Conservation (phyloP, 2,113 vertebrate genomes). For the Silurus asotus region DNA sequence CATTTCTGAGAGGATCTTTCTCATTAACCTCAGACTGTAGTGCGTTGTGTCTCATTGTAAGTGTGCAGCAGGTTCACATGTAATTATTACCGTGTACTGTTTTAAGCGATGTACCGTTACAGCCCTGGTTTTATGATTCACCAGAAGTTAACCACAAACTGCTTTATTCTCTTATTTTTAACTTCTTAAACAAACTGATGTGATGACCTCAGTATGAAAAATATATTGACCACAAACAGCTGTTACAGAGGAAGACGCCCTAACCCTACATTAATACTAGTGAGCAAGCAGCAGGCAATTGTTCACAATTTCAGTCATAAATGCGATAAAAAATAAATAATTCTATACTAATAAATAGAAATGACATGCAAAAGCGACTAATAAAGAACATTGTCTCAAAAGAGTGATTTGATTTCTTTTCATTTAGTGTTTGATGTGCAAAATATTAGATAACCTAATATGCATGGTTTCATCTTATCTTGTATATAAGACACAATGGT, state of each 20-base stretch:
- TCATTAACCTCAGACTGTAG: neutral
- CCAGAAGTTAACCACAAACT: slow-evolving; percentile 8
- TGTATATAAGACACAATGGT: neutral
- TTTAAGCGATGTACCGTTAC: slow-evolving; percentile 31
- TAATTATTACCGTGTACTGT: slow-evolving; percentile 23
- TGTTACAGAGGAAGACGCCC: neutral
- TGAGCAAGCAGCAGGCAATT: neutral
- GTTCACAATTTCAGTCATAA: neutral
- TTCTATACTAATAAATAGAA: neutral
- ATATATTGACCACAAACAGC: slow-evolving; percentile 26
- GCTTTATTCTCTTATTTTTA: slow-evolving; percentile 35
- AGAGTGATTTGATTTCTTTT: neutral
- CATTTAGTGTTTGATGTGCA: neutral
- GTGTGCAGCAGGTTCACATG: slow-evolving; percentile 15
- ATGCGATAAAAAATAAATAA: neutral
- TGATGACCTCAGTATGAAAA: slow-evolving; percentile 20
- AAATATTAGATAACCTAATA: neutral
- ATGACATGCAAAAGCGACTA: neutral
- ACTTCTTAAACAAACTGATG: slow-evolving; percentile 22
- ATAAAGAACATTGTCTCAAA: neutral
- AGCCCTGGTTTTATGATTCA: slow-evolving; percentile 31
- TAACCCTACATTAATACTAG: neutral
- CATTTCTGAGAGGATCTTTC: neutral
- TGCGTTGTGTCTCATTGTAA: neutral
- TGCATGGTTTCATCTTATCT: neutral